Base-by-base conservation (phyloP, 1,140 invertebrate genomes). In the Diorhabda elongata region DNA sequence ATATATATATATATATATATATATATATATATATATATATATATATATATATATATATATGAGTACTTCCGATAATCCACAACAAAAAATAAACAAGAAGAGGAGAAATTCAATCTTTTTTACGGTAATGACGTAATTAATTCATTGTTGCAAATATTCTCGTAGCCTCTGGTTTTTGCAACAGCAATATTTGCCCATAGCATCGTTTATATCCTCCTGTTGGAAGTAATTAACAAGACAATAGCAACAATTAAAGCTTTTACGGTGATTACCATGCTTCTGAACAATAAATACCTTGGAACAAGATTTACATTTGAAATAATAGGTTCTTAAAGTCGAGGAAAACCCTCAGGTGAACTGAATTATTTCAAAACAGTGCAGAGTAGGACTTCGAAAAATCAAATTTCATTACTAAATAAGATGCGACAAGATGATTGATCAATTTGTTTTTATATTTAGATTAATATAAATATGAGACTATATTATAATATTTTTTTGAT, bases 221-320 rank as follows among this genome's bases (percentile, higher is more conserved):
- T 67, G 52, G 57, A 61, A 67, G 58, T 67, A 67, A 67, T 67
- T 67, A 67, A 67, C 58, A 44, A 67, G 65, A 67, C 65, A 67
- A 67, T 67, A 44, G 57, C 9, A 60, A 58, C 65, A 67, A 67
- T 67, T 67, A 67, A 67, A 67, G 41, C 57, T 45, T 60, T 67
- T 67, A 60, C 65, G 58, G 57, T 60, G 65, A 67, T 67, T 67
- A 67, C 57, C 47, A 60, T 67, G 65, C 65, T 67, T 60, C 65
- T 52, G 65, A 60, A 60, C 65, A 67, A 67, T 67, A 60, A 67
- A 58, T 58, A 11, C 57, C 58, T 59, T 11, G 42, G 26, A 41
- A 67, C 58, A 60, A 64, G 57, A 67, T 67, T 67, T 67, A 60
- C 65, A 67, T 67, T 59, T 52, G 43, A 60, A 67, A 67, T 67